phyloP scores from a whole-genome alignment of 1,140 invertebrate genomes.

The Mya arenaria region DNA sequence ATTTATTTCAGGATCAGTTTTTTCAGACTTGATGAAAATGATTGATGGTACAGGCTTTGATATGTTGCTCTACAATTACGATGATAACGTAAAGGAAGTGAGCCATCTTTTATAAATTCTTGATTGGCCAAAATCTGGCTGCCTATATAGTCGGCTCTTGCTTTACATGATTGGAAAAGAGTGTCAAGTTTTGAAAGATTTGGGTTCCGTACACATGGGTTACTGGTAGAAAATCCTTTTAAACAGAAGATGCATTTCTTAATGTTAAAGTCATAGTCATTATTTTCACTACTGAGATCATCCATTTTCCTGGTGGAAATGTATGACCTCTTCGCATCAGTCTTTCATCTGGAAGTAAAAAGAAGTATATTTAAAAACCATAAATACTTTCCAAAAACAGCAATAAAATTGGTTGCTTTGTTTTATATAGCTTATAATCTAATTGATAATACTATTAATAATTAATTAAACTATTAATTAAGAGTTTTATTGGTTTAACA shows the following conservation, averaged over 20 bases:
- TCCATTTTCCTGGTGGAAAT: too few species aligned
- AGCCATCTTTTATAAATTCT: neutral
- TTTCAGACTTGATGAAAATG: neutral
- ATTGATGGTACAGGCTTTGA: neutral
- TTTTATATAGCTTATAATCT: too few species aligned
- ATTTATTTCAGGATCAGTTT: neutral
- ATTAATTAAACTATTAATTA: too few species aligned
- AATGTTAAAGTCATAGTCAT: too few species aligned
- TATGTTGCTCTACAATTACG: neutral
- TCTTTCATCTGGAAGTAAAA: too few species aligned
- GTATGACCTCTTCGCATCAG: too few species aligned
- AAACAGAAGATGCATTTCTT: neutral
- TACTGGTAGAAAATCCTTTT: neutral
- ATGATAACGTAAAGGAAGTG: neutral
- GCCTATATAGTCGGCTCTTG: neutral
- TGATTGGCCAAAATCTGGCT: neutral
- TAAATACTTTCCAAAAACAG: too few species aligned
- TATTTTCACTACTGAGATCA: too few species aligned
- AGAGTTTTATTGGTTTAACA: too few species aligned
- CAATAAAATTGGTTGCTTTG: too few species aligned
- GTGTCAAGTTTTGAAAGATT: neutral
- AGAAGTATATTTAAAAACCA: too few species aligned
- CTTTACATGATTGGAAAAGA: neutral
- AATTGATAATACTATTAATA: too few species aligned
- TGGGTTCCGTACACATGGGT: constrained; percentile 4